Percentiles rank a stretch among this genome's conserved stretches.
phyloP scores from a whole-genome alignment of 2,888 invertebrate species.

The Drosophila yooni region DNA sequence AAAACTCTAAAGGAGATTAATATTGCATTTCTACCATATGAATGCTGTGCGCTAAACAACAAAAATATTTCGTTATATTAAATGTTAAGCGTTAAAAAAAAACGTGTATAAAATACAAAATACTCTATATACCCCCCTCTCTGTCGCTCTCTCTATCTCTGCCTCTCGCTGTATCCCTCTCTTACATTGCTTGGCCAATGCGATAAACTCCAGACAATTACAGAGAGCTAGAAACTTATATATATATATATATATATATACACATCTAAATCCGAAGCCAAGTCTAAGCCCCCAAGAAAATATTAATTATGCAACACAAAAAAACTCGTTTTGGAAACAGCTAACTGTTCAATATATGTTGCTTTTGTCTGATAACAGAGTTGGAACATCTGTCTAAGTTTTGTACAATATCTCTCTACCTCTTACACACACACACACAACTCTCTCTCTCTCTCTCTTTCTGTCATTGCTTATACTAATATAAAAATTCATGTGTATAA shows the following conservation, averaged over 20 bases:
- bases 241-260: slow-evolving; percentile 2
- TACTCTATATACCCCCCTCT: slow-evolving; percentile 19
- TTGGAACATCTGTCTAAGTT: slow-evolving; percentile 2
- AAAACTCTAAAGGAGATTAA: slow-evolving; percentile 99
- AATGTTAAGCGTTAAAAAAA: slow-evolving; percentile 21
- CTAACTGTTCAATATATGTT: slow-evolving; percentile 8
- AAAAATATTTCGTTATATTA: slow-evolving; percentile 20
- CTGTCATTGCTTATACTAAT: slow-evolving; percentile 20
- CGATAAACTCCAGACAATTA: background rate
- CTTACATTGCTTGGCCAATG: slow-evolving; percentile 14
- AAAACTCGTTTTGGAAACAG: background rate
- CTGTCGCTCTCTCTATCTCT: slow-evolving; percentile 11
- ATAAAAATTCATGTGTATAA: slow-evolving; percentile 29
- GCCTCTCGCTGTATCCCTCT: slow-evolving; percentile 5
- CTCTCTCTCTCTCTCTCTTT: slow-evolving; percentile 16
- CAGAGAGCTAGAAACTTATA: slow-evolving; percentile 2
- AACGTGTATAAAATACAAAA: slow-evolving; percentile 32
- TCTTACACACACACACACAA: slow-evolving; percentile 17
- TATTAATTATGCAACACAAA: background rate
- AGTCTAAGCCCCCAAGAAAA: background rate
- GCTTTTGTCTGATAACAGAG: background rate
- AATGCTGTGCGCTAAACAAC: slow-evolving; percentile 90
- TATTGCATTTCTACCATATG: slow-evolving; percentile 99
- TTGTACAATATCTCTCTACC: slow-evolving; percentile 15
- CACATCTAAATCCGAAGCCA: background rate